Conservation (phyloP, 2,888 invertebrate genomes). For the Ophioninae sp. region DNA sequence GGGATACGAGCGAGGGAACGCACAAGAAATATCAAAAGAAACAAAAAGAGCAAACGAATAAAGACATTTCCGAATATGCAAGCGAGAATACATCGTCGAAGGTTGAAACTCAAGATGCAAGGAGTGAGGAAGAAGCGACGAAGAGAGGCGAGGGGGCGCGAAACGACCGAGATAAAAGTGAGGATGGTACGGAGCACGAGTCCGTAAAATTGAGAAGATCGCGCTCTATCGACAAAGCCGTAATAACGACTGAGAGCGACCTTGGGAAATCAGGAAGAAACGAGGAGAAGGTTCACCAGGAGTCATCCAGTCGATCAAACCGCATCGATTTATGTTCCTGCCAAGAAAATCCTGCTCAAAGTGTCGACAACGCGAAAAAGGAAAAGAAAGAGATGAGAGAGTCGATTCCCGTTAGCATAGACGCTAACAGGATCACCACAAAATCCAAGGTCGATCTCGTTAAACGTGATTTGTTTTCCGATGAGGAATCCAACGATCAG, state of each 20-base stretch:
- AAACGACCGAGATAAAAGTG: slow-evolving; percentile 2
- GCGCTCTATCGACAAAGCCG: slow-evolving; percentile 8
- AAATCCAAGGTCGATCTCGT: slow-evolving; percentile 75
- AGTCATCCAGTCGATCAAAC: neutral
- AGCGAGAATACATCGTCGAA: neutral
- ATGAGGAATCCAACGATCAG: slow-evolving; percentile 74
- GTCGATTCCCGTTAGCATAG: neutral
- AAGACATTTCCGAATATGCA: neutral
- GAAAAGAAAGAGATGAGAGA: slow-evolving; percentile 22
- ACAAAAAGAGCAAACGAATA: neutral
- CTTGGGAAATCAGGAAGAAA: neutral
- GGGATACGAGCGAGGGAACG: neutral
- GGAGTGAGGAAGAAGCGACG: neutral
- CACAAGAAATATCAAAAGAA: slow-evolving; percentile 3
- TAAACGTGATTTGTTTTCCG: slow-evolving; percentile 77
- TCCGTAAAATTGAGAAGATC: neutral
- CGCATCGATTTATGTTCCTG: neutral
- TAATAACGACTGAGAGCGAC: neutral
- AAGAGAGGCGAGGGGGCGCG: neutral
- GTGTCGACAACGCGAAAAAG: slow-evolving; percentile 25
- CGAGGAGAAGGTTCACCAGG: slow-evolving; percentile 5
- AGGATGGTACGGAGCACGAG: neutral
- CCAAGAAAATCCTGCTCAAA: neutral
- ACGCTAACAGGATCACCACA: slow-evolving; percentile 20
- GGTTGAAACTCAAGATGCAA: neutral